A percentile compares a stretch with the other conserved stretches of the same genome.
phyloP scores from a whole-genome alignment of 2,113 vertebrate genomes.

The Camelus dromedarius region DNA sequence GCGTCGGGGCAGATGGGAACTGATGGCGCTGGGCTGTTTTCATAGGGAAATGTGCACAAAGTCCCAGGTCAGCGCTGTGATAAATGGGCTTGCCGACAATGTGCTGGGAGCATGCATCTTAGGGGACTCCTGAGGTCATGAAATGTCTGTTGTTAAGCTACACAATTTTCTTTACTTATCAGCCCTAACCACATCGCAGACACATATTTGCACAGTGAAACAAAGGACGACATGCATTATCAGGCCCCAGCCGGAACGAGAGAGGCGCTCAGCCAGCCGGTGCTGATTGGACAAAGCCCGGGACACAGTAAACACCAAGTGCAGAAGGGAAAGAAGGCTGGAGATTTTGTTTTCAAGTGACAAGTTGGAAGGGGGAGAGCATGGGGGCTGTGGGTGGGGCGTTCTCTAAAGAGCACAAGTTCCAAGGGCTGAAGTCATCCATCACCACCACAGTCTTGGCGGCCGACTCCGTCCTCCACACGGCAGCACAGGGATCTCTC shows the following conservation, averaged over 20 bases:
- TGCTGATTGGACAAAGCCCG: conserved; percentile 72
- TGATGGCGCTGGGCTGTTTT: conserved; percentile 70
- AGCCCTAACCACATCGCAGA: conserved; percentile 80
- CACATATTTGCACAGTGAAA: conserved; percentile 85
- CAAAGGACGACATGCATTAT: conserved; percentile 73
- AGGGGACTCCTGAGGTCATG: conserved; percentile 71
- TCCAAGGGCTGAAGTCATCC: background rate
- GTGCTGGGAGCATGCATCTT: conserved; percentile 74
- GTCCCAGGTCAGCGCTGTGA: conserved; percentile 71
- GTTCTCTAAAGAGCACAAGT: background rate
- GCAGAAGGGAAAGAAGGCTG: background rate
- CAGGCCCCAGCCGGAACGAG: conserved; percentile 63
- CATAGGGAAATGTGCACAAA: conserved; percentile 78
- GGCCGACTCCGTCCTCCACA: background rate
- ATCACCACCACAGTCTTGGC: background rate
- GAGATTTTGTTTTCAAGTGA: background rate
- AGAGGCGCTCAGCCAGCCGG: conserved; percentile 70
- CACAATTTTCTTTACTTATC: conserved; percentile 64
- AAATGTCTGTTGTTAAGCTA: conserved; percentile 71
- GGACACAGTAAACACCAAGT: background rate
- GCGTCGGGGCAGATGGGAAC: conserved; percentile 77
- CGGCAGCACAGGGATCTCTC: background rate
- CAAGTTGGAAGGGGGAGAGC: background rate
- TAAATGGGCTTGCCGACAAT: conserved; percentile 80
- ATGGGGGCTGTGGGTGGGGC: accelerated